Base-by-base conservation (phyloP, 2,113 vertebrate genomes). In the Neoarius graeffei region DNA sequence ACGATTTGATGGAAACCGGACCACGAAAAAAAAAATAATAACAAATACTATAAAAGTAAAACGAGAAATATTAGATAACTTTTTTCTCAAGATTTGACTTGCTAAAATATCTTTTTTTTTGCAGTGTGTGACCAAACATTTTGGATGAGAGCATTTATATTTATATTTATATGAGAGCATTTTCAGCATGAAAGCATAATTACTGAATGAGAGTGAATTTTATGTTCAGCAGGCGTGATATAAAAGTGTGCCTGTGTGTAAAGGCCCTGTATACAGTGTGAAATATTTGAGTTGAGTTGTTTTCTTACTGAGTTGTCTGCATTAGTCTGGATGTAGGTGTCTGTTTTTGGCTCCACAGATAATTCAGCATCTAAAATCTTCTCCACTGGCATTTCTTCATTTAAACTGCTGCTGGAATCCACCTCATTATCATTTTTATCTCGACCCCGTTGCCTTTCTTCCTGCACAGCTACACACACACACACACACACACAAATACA, bases 361-460 rank as follows among this genome's bases (percentile, higher is more conserved):
- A 99, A 90, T 90, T 99, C 98, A 0, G 98, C 98, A 25, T 98
- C 98, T 90, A 99, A 95, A 93, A 99, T 99, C 94, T 97, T 98
- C 92, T 99, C 97, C 94, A 99, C 98, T 0, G 98, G 97, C 98
- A 99, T 99, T 67, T 98, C 98, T 86, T 98, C 98, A 0, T 95
- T 97, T 91, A 96, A 95, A 0, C 85, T 91, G 85, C 94, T 95
- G 1, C 95, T 96, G 23, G 96, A 95, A 83, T 99, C 98, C 0
- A 96, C 96, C 87, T 99, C 98, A 0, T 92, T 96, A 87, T 99
- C 98, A 0, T 96, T 96, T 74, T 96, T 95, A 90, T 99, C 98
- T 86, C 96, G 95, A 90, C 97, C 97, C 79, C 98, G 95, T 93
- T 99, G 98, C 83, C 98, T 95, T 92, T 99, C 98, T 81, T 99